These are phyloP conservation scores for Regulus satrapa DNA, from an alignment of 2,113 vertebrate genomes.

Conservation along the genomic window DNA sequence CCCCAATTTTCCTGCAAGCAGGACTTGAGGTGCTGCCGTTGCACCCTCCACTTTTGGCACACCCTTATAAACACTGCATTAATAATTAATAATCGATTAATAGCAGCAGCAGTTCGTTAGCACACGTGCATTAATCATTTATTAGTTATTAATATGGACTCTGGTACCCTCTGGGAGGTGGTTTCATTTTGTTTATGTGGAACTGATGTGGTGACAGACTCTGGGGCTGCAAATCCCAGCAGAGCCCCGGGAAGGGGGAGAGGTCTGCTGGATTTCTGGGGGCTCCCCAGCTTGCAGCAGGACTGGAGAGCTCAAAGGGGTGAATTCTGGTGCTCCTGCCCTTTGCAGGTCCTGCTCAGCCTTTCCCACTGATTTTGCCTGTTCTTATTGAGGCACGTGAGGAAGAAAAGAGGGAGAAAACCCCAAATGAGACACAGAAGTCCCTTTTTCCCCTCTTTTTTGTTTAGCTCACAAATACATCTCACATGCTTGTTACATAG, in stretches of 20 bases:
- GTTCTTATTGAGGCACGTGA: neutral
- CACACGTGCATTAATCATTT: neutral
- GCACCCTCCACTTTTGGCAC: neutral
- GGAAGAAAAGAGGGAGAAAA: neutral
- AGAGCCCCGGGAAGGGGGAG: rapidly evolving
- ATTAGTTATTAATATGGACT: neutral
- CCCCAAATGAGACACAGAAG: neutral
- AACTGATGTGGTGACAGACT: neutral
- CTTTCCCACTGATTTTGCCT: neutral
- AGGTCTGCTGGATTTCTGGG: rapidly evolving
- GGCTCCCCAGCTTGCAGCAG: neutral
- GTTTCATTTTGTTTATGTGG: neutral
- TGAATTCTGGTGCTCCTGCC: neutral
- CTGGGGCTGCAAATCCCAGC: neutral
- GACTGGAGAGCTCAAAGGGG: neutral
- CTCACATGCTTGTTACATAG: slow-evolving; percentile 19
- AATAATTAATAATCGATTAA: slow-evolving; percentile 20
- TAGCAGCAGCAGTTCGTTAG: neutral
- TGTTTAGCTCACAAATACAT: neutral
- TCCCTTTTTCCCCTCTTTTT: neutral
- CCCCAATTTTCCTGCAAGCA: neutral
- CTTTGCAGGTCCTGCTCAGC: neutral
- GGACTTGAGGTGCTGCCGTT: neutral
- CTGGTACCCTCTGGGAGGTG: neutral
- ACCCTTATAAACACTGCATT: neutral